Conservation (phyloP, 2,797 vertebrate genomes). For the Rhabdomys pumilio region DNA sequence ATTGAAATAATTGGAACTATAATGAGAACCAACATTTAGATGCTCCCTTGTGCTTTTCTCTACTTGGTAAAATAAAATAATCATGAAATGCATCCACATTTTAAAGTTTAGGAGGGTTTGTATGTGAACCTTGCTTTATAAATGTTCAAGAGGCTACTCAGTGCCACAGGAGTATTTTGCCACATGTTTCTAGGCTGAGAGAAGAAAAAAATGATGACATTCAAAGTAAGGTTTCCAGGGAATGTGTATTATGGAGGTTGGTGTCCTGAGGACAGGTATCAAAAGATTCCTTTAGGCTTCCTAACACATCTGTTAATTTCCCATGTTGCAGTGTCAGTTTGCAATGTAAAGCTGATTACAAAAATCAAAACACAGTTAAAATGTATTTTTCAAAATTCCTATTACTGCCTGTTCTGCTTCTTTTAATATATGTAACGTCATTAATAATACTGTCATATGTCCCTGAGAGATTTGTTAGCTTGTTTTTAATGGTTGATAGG, state of each 20-base stretch:
- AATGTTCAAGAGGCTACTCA: slow-evolving; percentile 49
- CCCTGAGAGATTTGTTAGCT: slow-evolving; percentile 53
- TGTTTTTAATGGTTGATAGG: slow-evolving; percentile 54
- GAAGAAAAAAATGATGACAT: not conserved
- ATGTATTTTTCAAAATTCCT: slow-evolving; percentile 66
- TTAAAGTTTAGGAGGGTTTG: slow-evolving; percentile 76
- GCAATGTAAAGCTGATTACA: slow-evolving; percentile 75
- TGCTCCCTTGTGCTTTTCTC: slow-evolving; percentile 75
- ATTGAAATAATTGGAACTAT: slow-evolving; percentile 83
- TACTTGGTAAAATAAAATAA: slow-evolving; percentile 76
- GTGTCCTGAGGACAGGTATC: slow-evolving; percentile 77
- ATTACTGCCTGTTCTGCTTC: slow-evolving; percentile 52
- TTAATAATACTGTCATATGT: slow-evolving; percentile 68
- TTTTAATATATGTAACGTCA: slow-evolving; percentile 37
- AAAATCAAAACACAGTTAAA: slow-evolving; percentile 76
- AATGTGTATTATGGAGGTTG: slow-evolving; percentile 9
- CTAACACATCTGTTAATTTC: slow-evolving; percentile 68
- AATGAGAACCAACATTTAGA: slow-evolving; percentile 77
- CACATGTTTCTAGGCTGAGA: not conserved
- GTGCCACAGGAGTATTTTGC: not conserved
- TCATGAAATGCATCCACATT: slow-evolving; percentile 69
- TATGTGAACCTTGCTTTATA: slow-evolving; percentile 74
- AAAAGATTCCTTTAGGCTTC: slow-evolving; percentile 70
- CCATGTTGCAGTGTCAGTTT: slow-evolving; percentile 72
- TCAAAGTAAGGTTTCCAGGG: not conserved